A percentile compares a stretch with the other conserved stretches of the same genome.
Evolutionary conservation across 2,888 invertebrate species (phyloP).

Genomic region (Eucera pruinosa): DNA sequence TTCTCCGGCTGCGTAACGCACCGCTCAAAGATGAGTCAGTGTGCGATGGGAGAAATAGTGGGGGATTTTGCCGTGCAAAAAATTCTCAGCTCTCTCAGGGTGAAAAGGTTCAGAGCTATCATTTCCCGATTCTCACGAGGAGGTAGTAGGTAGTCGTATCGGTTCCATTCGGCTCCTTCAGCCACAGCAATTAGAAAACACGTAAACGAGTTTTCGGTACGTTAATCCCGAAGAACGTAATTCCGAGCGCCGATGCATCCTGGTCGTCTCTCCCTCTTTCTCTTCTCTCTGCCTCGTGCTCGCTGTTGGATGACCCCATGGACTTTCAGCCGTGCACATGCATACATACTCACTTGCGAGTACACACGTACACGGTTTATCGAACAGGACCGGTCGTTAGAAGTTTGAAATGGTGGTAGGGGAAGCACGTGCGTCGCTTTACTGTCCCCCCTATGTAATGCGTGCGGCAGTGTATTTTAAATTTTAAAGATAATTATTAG

Average conservation of each 20-base stretch:
- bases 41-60: background rate
- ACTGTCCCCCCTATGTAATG: conserved; percentile 41
- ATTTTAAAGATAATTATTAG: background rate
- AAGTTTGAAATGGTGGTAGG: conserved; percentile 59
- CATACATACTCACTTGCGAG: conserved; percentile 21
- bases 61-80: conserved; percentile 3
- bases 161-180: conserved; percentile 51
- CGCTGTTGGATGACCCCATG: conserved; percentile 68
- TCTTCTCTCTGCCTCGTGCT: background rate
- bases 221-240: conserved; percentile 70
- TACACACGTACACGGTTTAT: conserved; percentile 59
- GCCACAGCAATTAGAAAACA: conserved; percentile 65
- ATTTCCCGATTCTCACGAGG: conserved; percentile 54
- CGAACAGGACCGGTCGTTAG: conserved; percentile 70
- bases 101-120: conserved; percentile 32
- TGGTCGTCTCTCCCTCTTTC: conserved; percentile 42
- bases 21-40: conserved; percentile 10
- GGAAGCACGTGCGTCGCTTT: conserved; percentile 61
- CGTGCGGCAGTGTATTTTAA: background rate
- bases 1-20: background rate
- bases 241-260: conserved; percentile 61
- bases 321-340: conserved; percentile 59
- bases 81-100: background rate
- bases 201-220: conserved; percentile 74
- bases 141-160: conserved; percentile 11